Evolutionary conservation across 2,888 invertebrate genomes (phyloP).

Genomic region (Clepsis dumicolana): DNA sequence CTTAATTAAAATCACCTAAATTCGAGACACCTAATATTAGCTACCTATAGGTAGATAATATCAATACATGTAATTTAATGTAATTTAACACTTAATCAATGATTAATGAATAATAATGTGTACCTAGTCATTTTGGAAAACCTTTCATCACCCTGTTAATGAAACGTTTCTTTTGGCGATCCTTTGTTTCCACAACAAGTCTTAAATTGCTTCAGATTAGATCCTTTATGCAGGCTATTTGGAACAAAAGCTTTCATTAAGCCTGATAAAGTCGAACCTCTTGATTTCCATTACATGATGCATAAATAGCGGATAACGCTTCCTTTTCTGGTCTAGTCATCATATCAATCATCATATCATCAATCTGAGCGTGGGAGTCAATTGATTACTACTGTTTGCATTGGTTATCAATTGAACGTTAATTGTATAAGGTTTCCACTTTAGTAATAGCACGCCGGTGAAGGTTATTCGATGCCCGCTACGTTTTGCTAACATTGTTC

Average conservation of each 20-base stretch:
- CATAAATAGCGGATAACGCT: neutral
- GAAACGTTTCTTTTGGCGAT: conserved; percentile 19
- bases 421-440: conserved; percentile 14
- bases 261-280: conserved; percentile 2
- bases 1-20: neutral
- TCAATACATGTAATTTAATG: too few relatives aligned
- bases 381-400: conserved; percentile 16
- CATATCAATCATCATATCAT: conserved; percentile 6
- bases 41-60: too few relatives aligned
- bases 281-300: conserved; percentile 1
- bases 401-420: conserved; percentile 16
- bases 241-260: conserved; percentile 24
- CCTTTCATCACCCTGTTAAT: conserved; percentile 13
- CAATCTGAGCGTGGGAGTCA: conserved; percentile 14
- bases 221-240: conserved; percentile 17
- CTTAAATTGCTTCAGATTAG: conserved; percentile 18
- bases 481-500: conserved; percentile 22
- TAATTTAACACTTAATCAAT: too few relatives aligned
- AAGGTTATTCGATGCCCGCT: conserved; percentile 7
- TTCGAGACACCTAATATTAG: neutral
- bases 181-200: conserved; percentile 16
- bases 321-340: neutral
- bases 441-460: neutral
- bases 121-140: conserved; percentile 9
- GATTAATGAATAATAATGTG: too few relatives aligned